Evolutionary conservation across 1,140 invertebrate species (phyloP).

Genomic region (Lanistes nyassanus): DNA sequence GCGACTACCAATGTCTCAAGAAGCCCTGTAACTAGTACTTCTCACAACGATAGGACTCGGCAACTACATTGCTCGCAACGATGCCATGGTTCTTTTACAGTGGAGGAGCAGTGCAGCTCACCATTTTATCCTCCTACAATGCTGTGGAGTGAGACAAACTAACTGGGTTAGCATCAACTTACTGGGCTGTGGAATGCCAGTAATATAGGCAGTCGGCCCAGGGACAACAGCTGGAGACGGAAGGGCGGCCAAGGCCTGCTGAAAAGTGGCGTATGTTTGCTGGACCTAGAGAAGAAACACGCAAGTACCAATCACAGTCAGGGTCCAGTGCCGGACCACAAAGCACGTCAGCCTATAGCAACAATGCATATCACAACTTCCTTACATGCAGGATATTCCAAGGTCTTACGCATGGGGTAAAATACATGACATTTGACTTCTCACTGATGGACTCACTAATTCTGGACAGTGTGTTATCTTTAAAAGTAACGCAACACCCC

Average conservation of each 20-base stretch:
- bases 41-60: too few species aligned
- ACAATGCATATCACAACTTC: background rate
- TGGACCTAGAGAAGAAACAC: slow-evolving; percentile 68
- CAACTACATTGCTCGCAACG: too few species aligned
- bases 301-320: slow-evolving; percentile 16
- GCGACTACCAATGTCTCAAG: too few species aligned
- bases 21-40: too few species aligned
- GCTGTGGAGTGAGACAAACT: slow-evolving; percentile 23
- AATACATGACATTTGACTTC: too few species aligned
- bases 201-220: slow-evolving; percentile 50
- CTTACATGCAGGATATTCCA: slow-evolving; percentile 5
- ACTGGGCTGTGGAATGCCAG: slow-evolving; percentile 60
- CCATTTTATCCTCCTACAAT: background rate
- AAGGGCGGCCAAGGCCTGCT: slow-evolving; percentile 66
- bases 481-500: too few species aligned
- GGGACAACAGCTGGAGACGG: slow-evolving; percentile 50
- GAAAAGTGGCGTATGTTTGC: slow-evolving; percentile 77
- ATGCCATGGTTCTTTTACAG: too few species aligned
- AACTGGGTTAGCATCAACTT: slow-evolving; percentile 50
- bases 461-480: too few species aligned
- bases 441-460: too few species aligned
- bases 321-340: background rate
- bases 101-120: background rate
- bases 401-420: background rate
- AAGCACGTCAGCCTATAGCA: background rate